phyloP scores from a whole-genome alignment of 2,113 vertebrate genomes.

The Ageneiosus marmoratus region DNA sequence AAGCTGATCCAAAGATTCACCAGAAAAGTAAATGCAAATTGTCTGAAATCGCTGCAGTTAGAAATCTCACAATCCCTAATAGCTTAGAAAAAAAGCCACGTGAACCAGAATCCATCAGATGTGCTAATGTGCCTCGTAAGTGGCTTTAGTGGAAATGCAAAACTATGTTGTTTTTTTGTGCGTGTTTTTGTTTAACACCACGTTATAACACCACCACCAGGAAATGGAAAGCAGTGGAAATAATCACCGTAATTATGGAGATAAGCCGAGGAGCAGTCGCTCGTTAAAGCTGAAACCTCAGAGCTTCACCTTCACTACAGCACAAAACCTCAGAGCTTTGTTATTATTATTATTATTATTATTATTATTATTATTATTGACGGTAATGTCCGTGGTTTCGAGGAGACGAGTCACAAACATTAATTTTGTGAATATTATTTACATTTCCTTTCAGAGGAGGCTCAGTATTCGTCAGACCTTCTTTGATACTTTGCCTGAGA shows the following conservation, averaged over 20 bases:
- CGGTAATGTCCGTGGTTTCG: neutral
- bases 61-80: slow-evolving; percentile 19
- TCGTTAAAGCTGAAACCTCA: slow-evolving; percentile 28
- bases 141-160: slow-evolving; percentile 33
- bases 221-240: slow-evolving; percentile 37
- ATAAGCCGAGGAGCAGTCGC: slow-evolving; percentile 35
- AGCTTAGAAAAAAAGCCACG: neutral
- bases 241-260: slow-evolving; percentile 35
- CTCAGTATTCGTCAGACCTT: neutral
- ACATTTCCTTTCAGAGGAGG: too few species aligned
- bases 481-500: neutral
- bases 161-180: slow-evolving; percentile 23
- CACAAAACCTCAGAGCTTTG: neutral
- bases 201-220: neutral
- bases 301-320: slow-evolving; percentile 15
- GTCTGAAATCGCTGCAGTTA: neutral
- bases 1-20: neutral
- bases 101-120: neutral
- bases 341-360: neutral
- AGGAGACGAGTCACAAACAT: neutral
- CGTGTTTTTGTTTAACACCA: slow-evolving; percentile 2
- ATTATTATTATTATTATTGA: neutral
- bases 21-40: neutral
- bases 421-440: neutral
- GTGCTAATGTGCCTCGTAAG: slow-evolving; percentile 25